Base-by-base conservation (phyloP, 2,113 vertebrate species). In the Lophotis ruficrista region DNA sequence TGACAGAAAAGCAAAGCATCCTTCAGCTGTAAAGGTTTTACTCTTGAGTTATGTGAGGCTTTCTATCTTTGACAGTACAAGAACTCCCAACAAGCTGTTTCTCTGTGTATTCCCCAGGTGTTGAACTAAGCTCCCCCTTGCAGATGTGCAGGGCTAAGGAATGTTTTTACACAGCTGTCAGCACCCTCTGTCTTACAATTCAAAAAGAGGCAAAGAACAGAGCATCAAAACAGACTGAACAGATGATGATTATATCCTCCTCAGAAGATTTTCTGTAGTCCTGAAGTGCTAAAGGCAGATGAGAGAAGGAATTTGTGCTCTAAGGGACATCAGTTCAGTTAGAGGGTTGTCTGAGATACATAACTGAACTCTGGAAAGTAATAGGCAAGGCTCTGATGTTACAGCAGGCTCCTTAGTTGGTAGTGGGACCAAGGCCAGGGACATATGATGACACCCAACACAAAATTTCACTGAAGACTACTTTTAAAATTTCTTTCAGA, bases 1-100 rank as follows among this genome's bases (percentile, higher is more conserved):
- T 82, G 28, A 53, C 81, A 86, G 64, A 78, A 93, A 89, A 92
- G 35, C 54, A 73, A 90, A 89, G 31, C 25, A 72, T 87, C 70
- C n/a, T 72, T 84, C 50, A 93, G 80, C 45, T 85, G 23, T 66
- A 66, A 60, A 25, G 37, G 45, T 91, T 70, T 37, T 53, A 61
- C 37, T 81, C 48, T n/a, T 33, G 24, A 82, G 62, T 78, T 43
- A 9, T 8, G 12, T 31, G 69, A 71, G 19, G 22, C 56, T 89
- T 84, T 57, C 53, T 60, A 1, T 45, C n/a, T 86, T 27, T 64
- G 58, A 77, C 31, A 31, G 37, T n/a, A 0, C 16, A 70, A 81
- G 45, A 89, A 43, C n/a, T 89, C 62, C 70, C 61, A 62, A 10
- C 35, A 47, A 18, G 21, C 47, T 62, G 21, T 2, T 75, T 27